Percentiles rank a stretch among this genome's conserved stretches.
Conservation (phyloP, 2,888 invertebrate species). For the Phalera bucephala region DNA sequence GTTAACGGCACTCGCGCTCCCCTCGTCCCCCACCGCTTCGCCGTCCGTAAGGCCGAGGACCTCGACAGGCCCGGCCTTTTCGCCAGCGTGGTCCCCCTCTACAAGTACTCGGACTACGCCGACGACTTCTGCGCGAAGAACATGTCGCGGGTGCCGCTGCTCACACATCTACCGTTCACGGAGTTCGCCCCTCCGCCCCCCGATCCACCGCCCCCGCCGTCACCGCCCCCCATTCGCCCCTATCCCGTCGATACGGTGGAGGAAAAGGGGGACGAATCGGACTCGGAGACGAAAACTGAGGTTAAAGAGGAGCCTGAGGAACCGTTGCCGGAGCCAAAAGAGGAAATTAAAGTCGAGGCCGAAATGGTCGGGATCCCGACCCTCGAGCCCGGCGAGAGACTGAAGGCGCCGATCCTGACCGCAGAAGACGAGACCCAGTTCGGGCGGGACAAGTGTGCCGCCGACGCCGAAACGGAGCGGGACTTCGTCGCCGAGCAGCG, state of each 20-base stretch:
- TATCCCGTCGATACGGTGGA: constrained; percentile 63
- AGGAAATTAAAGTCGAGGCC: constrained; percentile 14
- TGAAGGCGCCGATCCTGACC: constrained; percentile 56
- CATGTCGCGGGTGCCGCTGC: constrained; percentile 58
- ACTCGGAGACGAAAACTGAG: constrained; percentile 9
- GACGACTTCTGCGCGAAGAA: constrained; percentile 75
- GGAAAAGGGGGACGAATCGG: constrained; percentile 28
- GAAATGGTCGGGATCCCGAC: constrained; percentile 39
- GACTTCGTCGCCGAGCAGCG: constrained; percentile 24
- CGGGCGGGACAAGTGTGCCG: constrained; percentile 11
- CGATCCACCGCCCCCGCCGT: constrained; percentile 55
- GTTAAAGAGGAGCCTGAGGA: constrained; percentile 27
- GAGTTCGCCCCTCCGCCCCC: constrained; percentile 69
- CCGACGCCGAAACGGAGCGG: constrained; percentile 24
- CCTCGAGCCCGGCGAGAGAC: constrained; percentile 60
- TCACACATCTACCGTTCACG: constrained; percentile 58
- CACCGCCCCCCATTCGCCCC: constrained; percentile 59
- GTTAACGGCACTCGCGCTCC: constrained; percentile 84
- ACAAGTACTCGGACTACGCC: constrained; percentile 76
- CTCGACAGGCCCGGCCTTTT: constrained; percentile 59
- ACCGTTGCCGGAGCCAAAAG: constrained; percentile 21
- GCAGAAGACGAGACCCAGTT: constrained; percentile 49
- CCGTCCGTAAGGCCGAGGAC: constrained; percentile 57
- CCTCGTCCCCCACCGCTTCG: constrained; percentile 58
- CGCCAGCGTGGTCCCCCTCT: constrained; percentile 68